phyloP scores from a whole-genome alignment of 2,888 invertebrate species.

The Acrobasis suavella region DNA sequence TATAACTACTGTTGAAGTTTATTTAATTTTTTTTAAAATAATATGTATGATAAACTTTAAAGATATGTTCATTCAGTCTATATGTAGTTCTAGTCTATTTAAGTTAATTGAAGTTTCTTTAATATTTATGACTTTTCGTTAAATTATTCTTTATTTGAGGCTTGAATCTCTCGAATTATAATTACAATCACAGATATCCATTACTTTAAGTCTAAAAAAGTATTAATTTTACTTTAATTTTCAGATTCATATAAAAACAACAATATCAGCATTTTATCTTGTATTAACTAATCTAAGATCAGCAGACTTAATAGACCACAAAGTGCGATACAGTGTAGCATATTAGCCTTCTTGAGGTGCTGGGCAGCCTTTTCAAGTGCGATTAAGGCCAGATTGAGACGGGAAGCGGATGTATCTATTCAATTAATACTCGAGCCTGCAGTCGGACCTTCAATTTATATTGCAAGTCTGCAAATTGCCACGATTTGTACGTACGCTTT shows the following conservation, averaged over 20 bases:
- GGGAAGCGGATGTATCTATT: conserved; percentile 76
- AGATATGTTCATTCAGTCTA: too few relatives aligned
- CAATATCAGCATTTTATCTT: neutral
- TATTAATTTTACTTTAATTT: neutral
- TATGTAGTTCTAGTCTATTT: too few relatives aligned
- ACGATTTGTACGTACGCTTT: conserved; percentile 60
- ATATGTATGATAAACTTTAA: too few relatives aligned
- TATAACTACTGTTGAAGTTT: too few relatives aligned
- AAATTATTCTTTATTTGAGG: too few relatives aligned
- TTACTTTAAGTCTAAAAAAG: too few relatives aligned
- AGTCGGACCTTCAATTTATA: conserved; percentile 68
- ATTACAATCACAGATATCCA: too few relatives aligned
- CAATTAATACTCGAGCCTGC: conserved; percentile 72
- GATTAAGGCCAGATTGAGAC: conserved; percentile 77
- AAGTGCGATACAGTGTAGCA: conserved; percentile 71
- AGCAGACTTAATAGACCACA: conserved; percentile 53
- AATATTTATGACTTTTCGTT: too few relatives aligned
- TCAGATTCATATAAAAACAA: neutral
- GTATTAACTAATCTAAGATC: neutral
- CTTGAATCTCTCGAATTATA: too few relatives aligned
- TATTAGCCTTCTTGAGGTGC: conserved; percentile 57
- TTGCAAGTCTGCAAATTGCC: conserved; percentile 67
- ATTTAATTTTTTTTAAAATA: too few relatives aligned
- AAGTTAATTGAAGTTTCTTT: too few relatives aligned
- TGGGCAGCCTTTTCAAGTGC: conserved; percentile 73